Conservation (phyloP, 2,888 invertebrate species). For the Adelognathus sp. region DNA sequence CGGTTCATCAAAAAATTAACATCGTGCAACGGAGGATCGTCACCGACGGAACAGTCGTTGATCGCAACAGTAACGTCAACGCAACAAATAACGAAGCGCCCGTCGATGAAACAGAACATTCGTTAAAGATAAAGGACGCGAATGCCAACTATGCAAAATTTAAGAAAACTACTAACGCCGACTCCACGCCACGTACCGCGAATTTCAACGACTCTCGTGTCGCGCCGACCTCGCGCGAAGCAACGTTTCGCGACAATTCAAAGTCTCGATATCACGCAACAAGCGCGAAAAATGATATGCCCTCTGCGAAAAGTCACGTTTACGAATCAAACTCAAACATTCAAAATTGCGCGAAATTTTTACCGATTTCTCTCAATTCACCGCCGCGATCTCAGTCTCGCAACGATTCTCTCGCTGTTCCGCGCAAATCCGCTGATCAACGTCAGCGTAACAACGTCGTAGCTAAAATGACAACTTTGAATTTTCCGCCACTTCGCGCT, state of each 20-base stretch:
- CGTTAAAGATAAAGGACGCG: constrained; percentile 9
- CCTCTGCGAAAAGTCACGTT: constrained; percentile 62
- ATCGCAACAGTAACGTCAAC: not conserved
- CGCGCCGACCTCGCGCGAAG: not conserved
- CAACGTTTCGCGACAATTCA: constrained; percentile 55
- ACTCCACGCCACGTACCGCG: not conserved
- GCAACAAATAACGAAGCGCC: not conserved
- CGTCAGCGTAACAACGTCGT: constrained; percentile 57
- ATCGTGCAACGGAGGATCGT: constrained; percentile 12
- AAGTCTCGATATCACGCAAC: constrained; percentile 66
- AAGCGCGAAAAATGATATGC: constrained; percentile 63
- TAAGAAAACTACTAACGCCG: constrained; percentile 2
- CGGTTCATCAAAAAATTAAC: not conserved
- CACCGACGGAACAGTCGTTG: not conserved
- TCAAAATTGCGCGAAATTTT: constrained; percentile 54
- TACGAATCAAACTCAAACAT: constrained; percentile 61
- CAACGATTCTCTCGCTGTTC: constrained; percentile 60
- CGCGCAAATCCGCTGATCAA: constrained; percentile 67
- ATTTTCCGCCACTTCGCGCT: constrained; percentile 72
- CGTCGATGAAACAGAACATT: not conserved
- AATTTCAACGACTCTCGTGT: constrained; percentile 4
- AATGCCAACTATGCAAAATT: not conserved
- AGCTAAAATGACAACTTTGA: constrained; percentile 68
- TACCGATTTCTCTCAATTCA: constrained; percentile 48
- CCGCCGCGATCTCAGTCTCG: constrained; percentile 55